Evolutionary conservation across 1,140 invertebrate species (phyloP), one percentile per base, ranked within the genome.

Genomic region (Zaprionus camerounensis): DNA sequence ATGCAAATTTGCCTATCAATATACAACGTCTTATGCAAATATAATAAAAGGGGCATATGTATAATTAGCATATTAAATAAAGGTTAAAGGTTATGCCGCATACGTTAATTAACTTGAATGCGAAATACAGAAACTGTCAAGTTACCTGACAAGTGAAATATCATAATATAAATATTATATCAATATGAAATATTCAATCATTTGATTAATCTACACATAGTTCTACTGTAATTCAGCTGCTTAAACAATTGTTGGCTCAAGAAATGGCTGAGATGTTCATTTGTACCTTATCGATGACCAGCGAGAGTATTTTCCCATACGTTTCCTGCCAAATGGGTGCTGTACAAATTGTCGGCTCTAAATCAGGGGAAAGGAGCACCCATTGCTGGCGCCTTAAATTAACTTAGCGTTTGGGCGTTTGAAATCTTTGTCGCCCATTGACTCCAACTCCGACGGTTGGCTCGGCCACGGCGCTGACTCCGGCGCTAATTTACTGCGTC

Each of bases 321-420:
- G 65, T 49, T 67, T n/a, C 24, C 13, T 38, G 13, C 26, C 17
- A 24, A 44, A 56, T 62, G 53, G 58, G 34, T 53, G 26, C 31
- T 38, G 57, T 44, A 72, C 71, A 74, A 75, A 78, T 77, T 75
- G 76, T 70, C 55, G 62, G 61, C 56, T 38, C 67, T 87, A 82
- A 86, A 87, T 87, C 76, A 83, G 66, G 66, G 41, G 46, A 26
- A 69, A 34, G 67, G 78, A 81, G 78, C 81, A 69, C 51, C 73
- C 68, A 67, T 64, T 59, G 78, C 71, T 76, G 71, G 68, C 71
- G 80, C 68, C 79, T 75, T 75, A 87, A 84, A 88, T 87, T 88
- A 81, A 82, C 81, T 81, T 72, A 59, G 68, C 64, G 70, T 75
- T 80, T 28, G 17, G 49, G 28, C 31, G 63, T 65, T 67, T 71